Evolutionary conservation across 2,888 invertebrate species (phyloP).

Genomic region (Odontomyia ornata): DNA sequence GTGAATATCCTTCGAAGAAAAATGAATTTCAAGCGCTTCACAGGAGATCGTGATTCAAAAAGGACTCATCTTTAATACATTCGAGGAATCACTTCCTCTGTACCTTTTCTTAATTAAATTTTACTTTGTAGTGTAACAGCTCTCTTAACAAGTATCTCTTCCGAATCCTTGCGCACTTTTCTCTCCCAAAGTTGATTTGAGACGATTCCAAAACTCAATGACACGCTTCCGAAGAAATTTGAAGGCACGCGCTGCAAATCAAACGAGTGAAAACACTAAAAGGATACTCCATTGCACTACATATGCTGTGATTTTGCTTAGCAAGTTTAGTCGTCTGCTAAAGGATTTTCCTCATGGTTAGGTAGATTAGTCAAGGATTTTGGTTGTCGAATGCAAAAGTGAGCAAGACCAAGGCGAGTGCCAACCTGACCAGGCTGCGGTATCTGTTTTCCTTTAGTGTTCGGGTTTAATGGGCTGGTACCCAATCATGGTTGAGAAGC

Average conservation of each 20-base stretch:
- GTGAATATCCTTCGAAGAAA: no score
- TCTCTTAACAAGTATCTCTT: no score
- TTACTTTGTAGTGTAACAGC: no score
- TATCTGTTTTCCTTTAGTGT: not conserved
- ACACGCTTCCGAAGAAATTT: no score
- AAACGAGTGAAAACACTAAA: not conserved
- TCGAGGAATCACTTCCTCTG: no score
- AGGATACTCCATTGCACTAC: not conserved
- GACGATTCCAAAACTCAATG: no score
- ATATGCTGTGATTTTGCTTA: not conserved
- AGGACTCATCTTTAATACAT: no score
- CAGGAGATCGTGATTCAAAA: no score
- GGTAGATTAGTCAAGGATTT: constrained; percentile 8
- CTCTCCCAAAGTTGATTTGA: no score
- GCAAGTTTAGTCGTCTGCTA: not conserved
- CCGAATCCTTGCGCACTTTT: no score
- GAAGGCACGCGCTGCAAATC: not conserved
- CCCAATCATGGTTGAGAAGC: constrained; percentile 6
- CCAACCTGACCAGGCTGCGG: not conserved
- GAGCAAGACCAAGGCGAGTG: not conserved
- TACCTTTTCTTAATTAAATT: no score
- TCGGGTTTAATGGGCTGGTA: constrained; percentile 19
- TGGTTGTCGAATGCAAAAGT: not conserved
- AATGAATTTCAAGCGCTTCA: no score
- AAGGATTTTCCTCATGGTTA: not conserved